Conservation (phyloP, 2,113 vertebrate species). For the Butorides virescens region DNA sequence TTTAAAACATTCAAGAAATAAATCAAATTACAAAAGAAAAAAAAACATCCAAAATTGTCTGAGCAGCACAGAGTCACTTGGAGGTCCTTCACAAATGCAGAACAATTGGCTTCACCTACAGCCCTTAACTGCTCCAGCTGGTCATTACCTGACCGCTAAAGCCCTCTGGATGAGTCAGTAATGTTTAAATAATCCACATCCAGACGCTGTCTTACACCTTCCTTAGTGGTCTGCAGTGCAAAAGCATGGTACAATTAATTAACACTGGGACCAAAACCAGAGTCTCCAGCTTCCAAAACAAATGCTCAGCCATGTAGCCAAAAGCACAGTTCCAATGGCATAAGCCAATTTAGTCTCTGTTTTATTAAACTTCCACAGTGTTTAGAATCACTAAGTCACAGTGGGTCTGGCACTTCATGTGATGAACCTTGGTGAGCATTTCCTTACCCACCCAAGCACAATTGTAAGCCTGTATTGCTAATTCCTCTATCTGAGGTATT, state of each 20-base stretch:
- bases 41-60: not conserved
- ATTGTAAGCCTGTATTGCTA: not conserved
- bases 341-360: slow-evolving; percentile 54
- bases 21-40: slow-evolving; percentile 20
- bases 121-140: slow-evolving; percentile 38
- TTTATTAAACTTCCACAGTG: slow-evolving; percentile 60
- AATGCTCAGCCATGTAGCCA: slow-evolving; percentile 59
- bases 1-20: slow-evolving; percentile 52
- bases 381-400: slow-evolving; percentile 54
- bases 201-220: slow-evolving; percentile 46
- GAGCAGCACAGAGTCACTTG: not conserved
- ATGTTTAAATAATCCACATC: slow-evolving; percentile 37
- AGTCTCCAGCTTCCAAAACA: slow-evolving; percentile 62
- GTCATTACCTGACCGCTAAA: slow-evolving; percentile 45
- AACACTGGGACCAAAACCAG: slow-evolving; percentile 64
- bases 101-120: slow-evolving; percentile 31
- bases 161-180: not conserved
- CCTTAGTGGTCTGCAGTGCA: slow-evolving; percentile 8
- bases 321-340: slow-evolving; percentile 44
- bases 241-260: slow-evolving; percentile 60
- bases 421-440: slow-evolving; percentile 11
- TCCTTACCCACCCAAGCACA: not conserved
- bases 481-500: not conserved
- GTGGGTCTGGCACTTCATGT: slow-evolving; percentile 3
- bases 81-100: slow-evolving; percentile 19